These are phyloP conservation scores for Isurus oxyrinchus DNA, from an alignment of 2,113 vertebrate genomes.

Conservation along the genomic window DNA sequence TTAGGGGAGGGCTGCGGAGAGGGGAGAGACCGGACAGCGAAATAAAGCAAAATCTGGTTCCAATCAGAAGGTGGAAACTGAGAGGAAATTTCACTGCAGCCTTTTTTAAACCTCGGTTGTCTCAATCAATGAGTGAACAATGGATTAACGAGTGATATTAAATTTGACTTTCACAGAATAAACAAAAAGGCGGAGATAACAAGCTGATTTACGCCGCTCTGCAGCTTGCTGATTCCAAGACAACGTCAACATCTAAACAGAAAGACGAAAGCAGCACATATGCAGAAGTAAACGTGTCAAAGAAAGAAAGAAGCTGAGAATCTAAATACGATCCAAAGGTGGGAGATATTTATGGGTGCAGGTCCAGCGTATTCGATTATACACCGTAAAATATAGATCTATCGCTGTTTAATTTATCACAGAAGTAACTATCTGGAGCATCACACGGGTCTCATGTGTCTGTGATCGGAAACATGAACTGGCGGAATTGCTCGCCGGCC, in stretches of 20 bases:
- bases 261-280: neutral
- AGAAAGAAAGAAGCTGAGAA: neutral
- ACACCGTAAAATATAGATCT: neutral
- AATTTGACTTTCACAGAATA: neutral
- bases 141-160: neutral
- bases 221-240: neutral
- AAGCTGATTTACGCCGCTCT: neutral
- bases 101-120: neutral
- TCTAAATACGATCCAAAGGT: neutral
- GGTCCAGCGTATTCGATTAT: neutral
- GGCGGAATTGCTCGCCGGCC: neutral
- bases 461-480: neutral
- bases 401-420: no score
- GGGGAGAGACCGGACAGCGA: neutral
- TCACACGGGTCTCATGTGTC: neutral
- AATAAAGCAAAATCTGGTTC: neutral
- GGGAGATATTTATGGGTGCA: neutral
- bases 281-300: neutral
- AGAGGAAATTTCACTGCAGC: no score
- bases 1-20: neutral
- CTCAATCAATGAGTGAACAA: neutral
- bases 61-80: neutral
- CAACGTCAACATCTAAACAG: neutral
- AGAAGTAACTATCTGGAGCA: neutral
- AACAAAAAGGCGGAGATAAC: neutral